These are phyloP conservation scores for Linnaemya vulpina DNA, from an alignment of 2,888 invertebrate species.

Conservation along the genomic window DNA sequence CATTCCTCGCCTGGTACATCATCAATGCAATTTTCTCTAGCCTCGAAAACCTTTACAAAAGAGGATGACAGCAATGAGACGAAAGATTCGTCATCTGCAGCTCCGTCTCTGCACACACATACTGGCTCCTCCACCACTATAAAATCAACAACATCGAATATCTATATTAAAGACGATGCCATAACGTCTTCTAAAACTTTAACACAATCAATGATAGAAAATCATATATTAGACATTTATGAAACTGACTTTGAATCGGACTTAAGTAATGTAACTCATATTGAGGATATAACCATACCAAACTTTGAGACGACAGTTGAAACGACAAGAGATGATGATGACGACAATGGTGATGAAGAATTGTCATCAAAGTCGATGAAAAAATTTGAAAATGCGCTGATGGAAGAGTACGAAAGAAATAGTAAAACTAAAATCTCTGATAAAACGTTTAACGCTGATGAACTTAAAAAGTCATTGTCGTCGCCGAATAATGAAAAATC, in stretches of 20 bases:
- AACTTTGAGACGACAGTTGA: constrained; percentile 76
- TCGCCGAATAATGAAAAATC: constrained; percentile 8
- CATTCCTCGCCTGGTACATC: constrained; percentile 70
- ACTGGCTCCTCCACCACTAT: constrained; percentile 16
- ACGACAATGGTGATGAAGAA: constrained; percentile 51
- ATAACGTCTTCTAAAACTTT: constrained; percentile 8
- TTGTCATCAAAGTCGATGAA: constrained; percentile 14
- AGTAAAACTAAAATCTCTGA: constrained; percentile 20
- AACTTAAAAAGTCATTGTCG: neutral
- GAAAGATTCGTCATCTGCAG: constrained; percentile 25
- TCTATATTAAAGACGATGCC: constrained; percentile 36
- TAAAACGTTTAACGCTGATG: constrained; percentile 56
- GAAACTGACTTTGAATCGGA: constrained; percentile 74
- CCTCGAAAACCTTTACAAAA: constrained; percentile 44
- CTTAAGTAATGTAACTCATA: constrained; percentile 74
- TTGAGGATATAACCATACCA: constrained; percentile 78
- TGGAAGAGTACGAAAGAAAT: constrained; percentile 13
- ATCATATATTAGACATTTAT: constrained; percentile 69
- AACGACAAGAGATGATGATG: constrained; percentile 64
- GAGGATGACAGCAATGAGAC: neutral
- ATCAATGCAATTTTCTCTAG: constrained; percentile 23
- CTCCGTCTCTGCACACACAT: neutral
- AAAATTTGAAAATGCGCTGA: constrained; percentile 57
- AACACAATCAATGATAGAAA: constrained; percentile 56
- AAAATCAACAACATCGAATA: constrained; percentile 48